A percentile compares a stretch with the other conserved stretches of the same genome.
Conservation (phyloP, 2,888 invertebrate species). For the Luperina testacea region DNA sequence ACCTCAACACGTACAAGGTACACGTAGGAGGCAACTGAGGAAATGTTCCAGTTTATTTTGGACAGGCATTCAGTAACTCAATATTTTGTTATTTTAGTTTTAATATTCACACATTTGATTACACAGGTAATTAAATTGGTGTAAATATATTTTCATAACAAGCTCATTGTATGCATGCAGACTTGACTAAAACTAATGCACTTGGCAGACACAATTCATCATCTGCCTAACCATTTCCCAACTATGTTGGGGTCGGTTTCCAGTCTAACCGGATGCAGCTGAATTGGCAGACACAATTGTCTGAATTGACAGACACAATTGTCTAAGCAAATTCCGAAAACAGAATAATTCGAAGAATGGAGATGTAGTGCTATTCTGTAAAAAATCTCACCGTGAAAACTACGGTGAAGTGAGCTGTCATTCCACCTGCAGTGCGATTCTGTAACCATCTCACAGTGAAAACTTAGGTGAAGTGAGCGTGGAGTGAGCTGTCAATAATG, state of each 20-base stretch:
- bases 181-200: conserved; percentile 32
- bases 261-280: no score
- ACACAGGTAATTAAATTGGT: neutral
- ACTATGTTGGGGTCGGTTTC: no score
- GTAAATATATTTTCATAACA: conserved; percentile 38
- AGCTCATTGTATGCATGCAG: conserved; percentile 14
- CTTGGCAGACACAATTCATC: conserved; percentile 16
- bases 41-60: neutral
- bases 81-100: conserved; percentile 11
- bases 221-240: no score
- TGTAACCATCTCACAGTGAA: no score
- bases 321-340: conserved; percentile 7
- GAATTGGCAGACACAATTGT: neutral
- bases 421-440: no score
- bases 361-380: neutral
- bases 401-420: neutral
- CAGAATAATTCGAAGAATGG: conserved; percentile 20
- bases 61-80: neutral
- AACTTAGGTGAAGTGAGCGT: no score
- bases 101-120: conserved; percentile 20
- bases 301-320: neutral
- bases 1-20: neutral
- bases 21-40: neutral
- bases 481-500: no score
- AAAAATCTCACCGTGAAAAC: neutral